Conservation (phyloP, 2,888 invertebrate species). For the Drosophila meridionalis region DNA sequence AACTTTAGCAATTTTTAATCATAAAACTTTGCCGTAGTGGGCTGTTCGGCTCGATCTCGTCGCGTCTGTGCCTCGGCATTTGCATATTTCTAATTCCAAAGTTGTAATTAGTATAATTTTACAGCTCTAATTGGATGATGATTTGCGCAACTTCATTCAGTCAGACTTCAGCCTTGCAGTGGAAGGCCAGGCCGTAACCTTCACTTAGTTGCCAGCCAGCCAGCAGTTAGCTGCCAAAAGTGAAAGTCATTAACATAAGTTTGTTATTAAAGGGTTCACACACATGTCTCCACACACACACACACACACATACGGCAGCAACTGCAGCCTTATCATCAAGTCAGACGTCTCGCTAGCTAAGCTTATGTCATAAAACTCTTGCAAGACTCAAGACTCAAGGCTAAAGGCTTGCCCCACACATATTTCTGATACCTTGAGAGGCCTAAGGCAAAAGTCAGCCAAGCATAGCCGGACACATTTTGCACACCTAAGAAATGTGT, state of each 20-base stretch:
- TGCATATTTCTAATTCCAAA: slow-evolving; percentile 81
- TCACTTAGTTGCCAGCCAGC: slow-evolving; percentile 39
- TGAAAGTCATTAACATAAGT: slow-evolving; percentile 76
- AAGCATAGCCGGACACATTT: slow-evolving; percentile 5
- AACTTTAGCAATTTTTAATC: slow-evolving; percentile 73
- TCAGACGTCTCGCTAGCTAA: slow-evolving; percentile 35
- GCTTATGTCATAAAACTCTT: slow-evolving; percentile 29
- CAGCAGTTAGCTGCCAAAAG: slow-evolving; percentile 38
- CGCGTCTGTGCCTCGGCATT: slow-evolving; percentile 49
- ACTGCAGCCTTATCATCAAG: slow-evolving; percentile 11
- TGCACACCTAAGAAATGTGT: slow-evolving; percentile 2
- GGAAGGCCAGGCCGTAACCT: slow-evolving; percentile 62
- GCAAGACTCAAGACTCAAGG: slow-evolving; percentile 20
- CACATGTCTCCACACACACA: slow-evolving; percentile 5
- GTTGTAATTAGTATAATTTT: slow-evolving; percentile 80
- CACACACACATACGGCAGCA: slow-evolving; percentile 3
- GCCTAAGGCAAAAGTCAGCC: slow-evolving; percentile 23
- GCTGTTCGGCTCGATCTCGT: slow-evolving; percentile 22
- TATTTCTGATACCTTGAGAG: slow-evolving; percentile 28
- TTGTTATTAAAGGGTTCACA: slow-evolving; percentile 58
- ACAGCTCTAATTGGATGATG: slow-evolving; percentile 80
- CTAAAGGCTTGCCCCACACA: slow-evolving; percentile 11
- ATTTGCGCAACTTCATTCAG: slow-evolving; percentile 73
- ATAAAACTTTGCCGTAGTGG: slow-evolving; percentile 60
- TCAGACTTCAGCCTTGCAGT: slow-evolving; percentile 32